Conservation (phyloP, 1,140 invertebrate species). For the Diuraphis noxia region DNA sequence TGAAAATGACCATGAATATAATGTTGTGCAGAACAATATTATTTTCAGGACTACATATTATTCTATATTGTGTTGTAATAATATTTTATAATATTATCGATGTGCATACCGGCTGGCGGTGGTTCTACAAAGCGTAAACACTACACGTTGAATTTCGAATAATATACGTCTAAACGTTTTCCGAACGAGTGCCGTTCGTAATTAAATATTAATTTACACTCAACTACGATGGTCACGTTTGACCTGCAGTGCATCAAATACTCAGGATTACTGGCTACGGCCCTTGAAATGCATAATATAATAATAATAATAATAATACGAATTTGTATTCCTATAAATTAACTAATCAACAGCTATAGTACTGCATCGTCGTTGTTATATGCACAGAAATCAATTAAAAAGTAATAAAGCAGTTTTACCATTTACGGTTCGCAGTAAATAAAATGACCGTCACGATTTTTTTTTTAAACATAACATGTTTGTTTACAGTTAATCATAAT, state of each 20-base stretch:
- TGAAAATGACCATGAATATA: background rate
- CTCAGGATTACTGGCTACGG: background rate
- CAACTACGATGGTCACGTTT: background rate
- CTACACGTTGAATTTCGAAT: background rate
- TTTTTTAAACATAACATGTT: background rate
- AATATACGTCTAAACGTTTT: background rate
- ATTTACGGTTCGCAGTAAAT: background rate
- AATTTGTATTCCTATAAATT: background rate
- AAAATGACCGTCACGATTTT: background rate
- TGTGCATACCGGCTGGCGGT: background rate
- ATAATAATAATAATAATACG: background rate
- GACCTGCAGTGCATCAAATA: background rate
- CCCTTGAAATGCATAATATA: background rate
- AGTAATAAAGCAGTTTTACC: background rate
- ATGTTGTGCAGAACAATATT: too few species aligned
- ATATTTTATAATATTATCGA: background rate
- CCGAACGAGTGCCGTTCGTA: background rate
- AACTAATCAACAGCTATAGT: background rate
- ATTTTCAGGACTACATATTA: background rate
- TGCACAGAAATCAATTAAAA: background rate
- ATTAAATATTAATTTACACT: background rate
- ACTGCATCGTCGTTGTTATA: background rate
- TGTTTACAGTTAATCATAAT: background rate
- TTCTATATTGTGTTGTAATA: background rate
- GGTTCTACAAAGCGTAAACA: background rate